Base-by-base conservation (phyloP, 2,888 invertebrate species). In the Chironomus tentans region DNA sequence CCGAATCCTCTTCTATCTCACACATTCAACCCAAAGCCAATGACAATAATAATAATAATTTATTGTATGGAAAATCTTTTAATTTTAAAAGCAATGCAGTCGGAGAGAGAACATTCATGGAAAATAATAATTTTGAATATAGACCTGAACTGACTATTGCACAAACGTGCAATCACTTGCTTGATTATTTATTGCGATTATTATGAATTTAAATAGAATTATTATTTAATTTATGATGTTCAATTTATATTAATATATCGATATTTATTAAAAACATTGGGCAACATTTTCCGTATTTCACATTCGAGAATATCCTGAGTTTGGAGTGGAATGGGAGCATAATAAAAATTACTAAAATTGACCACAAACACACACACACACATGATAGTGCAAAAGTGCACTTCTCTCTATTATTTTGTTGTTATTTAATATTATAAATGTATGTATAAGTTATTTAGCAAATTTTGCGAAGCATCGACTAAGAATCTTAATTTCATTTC, bases 311-410 rank as follows among this genome's bases (percentile, higher is more conserved):
- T 38, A 10, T 38, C 38, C 10, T 38, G 38, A 2, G 10, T 38
- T 10, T 7, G 10, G 38, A 38, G 38, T 38, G 38, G 10, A 10
- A 5, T 50, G 13, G 68, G 10, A 38, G 38, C 38, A 38, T 38
- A n/a, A n/a, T n/a, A 38, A 70, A 70, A 70, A 70, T 70, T 70
- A 70, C 70, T 70, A 70, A 70, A 48, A 70, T 70, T 70, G 70
- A 70, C 70, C 70, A 22, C 22, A 48, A 7, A 22, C 65, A n/a
- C n/a, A n/a, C n/a, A n/a, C 13, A 21, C 10, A 38, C 4, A 48
- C 3, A 2, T 13, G 50, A 12, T 21, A n/a, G 24, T 22, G 6
- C 65, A 24, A 65, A 12, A 18, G 56, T 56, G 15, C 18, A 56
- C 18, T 18, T 18, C n/a, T 56, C n/a, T 56, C 56, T 2, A 56